phyloP scores from a whole-genome alignment of 2,113 vertebrate genomes.

The Pelecanus crispus region DNA sequence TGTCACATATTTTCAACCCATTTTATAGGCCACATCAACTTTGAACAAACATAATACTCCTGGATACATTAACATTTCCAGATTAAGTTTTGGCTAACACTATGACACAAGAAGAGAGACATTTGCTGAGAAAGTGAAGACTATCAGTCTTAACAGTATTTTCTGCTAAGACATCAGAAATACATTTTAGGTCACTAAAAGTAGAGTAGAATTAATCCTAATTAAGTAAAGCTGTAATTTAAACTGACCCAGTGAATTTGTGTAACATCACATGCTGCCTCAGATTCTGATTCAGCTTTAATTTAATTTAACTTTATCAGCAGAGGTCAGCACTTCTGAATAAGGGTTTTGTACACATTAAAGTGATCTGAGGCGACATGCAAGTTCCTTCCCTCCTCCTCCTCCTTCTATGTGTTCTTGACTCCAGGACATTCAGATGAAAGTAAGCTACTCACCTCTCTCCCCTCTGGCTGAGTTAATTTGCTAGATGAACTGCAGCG shows the following conservation, averaged over 20 bases:
- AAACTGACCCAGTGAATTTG: neutral
- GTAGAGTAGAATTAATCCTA: conserved; percentile 26
- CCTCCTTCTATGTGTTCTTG: neutral
- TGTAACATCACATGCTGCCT: neutral
- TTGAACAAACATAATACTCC: neutral
- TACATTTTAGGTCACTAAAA: neutral
- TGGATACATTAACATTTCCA: neutral
- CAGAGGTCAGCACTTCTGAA: neutral
- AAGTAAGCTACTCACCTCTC: neutral
- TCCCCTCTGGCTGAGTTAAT: neutral
- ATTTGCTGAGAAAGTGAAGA: neutral
- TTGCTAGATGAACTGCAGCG: neutral
- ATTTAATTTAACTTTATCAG: neutral
- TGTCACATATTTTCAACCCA: neutral
- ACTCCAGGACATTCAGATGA: neutral
- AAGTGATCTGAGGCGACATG: neutral
- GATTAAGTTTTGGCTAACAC: neutral
- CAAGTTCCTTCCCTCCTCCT: neutral
- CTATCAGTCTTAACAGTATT: neutral
- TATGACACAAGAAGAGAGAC: neutral
- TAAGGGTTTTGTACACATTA: neutral
- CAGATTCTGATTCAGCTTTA: neutral
- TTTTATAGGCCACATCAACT: neutral
- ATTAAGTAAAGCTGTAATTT: conserved; percentile 29
- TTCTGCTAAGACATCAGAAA: neutral